Conservation (phyloP, 2,113 vertebrate species). For the Pardalotus punctatus region DNA sequence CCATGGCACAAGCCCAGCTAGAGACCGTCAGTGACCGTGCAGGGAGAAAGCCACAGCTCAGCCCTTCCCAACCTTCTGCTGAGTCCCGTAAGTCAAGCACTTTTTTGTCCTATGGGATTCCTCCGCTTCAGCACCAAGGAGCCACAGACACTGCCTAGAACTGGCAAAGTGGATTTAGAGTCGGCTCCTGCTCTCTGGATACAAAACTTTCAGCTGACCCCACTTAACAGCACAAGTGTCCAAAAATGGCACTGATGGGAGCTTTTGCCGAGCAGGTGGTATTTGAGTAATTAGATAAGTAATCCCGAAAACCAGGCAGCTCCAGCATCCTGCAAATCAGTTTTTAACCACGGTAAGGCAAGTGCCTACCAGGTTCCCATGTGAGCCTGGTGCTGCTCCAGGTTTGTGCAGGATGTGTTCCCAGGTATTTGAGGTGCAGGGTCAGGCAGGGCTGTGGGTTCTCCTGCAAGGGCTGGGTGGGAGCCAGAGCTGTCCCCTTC, state of each 20-base stretch:
- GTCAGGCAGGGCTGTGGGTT: neutral
- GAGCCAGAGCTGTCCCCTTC: neutral
- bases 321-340: neutral
- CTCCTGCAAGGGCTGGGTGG: neutral
- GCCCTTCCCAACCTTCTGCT: neutral
- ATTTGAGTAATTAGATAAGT: slow-evolving; percentile 14
- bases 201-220: neutral
- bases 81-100: neutral
- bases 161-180: neutral
- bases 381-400: neutral
- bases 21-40: neutral
- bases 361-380: neutral
- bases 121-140: neutral
- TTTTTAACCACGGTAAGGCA: neutral
- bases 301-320: neutral
- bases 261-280: slow-evolving; percentile 18
- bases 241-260: neutral
- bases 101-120: neutral
- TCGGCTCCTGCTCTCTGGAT: neutral
- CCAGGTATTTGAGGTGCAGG: neutral
- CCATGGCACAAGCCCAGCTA: neutral
- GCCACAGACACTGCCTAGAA: neutral
- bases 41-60: neutral
- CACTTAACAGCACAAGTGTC: neutral
- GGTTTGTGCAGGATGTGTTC: neutral